Conservation (phyloP, 2,797 vertebrate species). For the Hozukius guyotensis region DNA sequence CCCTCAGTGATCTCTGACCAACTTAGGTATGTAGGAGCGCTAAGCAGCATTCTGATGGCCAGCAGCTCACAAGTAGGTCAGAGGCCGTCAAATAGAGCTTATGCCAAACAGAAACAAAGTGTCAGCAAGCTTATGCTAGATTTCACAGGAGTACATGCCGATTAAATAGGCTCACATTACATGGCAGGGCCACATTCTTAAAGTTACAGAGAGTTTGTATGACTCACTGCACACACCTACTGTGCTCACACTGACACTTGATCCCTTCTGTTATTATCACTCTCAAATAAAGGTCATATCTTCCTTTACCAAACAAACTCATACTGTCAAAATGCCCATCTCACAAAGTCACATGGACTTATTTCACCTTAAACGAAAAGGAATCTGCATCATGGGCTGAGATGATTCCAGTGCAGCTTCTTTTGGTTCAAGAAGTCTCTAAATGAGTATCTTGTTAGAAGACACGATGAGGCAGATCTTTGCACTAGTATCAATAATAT, state of each 20-base stretch:
- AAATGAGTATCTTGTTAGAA: not conserved
- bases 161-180: slow-evolving; percentile 75
- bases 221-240: not conserved
- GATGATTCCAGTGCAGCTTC: not conserved
- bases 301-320: not conserved
- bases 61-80: slow-evolving; percentile 70
- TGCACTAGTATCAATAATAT: not conserved
- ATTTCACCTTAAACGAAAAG: not conserved
- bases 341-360: not conserved
- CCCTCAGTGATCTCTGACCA: slow-evolving; percentile 71
- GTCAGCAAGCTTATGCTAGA: slow-evolving; percentile 74
- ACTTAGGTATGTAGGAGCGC: slow-evolving; percentile 54
- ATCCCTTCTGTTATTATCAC: not conserved
- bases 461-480: not conserved
- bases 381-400: not conserved
- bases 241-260: not conserved
- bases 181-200: slow-evolving; percentile 53
- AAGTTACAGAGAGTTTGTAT: slow-evolving; percentile 44
- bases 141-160: slow-evolving; percentile 71
- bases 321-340: not conserved
- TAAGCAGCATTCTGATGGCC: slow-evolving; percentile 54
- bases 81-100: slow-evolving; percentile 68
- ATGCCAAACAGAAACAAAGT: slow-evolving; percentile 74
- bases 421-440: not conserved
- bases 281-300: not conserved